phyloP scores from a whole-genome alignment of 2,797 vertebrate species.

The Centroberyx gerrardi region DNA sequence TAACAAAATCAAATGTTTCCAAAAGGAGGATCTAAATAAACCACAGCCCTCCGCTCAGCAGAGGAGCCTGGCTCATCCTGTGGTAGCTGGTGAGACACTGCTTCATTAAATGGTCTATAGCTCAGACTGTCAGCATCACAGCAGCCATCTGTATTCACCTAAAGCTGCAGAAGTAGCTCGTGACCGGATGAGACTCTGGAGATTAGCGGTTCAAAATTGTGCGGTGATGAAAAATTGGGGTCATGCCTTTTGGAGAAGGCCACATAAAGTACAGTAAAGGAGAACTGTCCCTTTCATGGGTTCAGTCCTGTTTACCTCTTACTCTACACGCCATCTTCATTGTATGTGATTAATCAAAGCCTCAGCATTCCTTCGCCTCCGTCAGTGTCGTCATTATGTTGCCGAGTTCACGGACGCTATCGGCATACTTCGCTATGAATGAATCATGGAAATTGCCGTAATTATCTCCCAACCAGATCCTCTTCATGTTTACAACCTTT shows the following conservation, averaged over 20 bases:
- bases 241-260: constrained; percentile 34
- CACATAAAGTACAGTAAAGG: constrained; percentile 4
- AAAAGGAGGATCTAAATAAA: constrained; percentile 1
- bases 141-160: constrained; percentile 32
- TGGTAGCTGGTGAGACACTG: not conserved
- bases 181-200: constrained; percentile 37
- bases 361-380: constrained; percentile 43
- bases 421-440: constrained; percentile 61
- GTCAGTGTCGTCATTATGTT: constrained; percentile 58
- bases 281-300: constrained; percentile 11
- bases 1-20: not conserved
- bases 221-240: constrained; percentile 20
- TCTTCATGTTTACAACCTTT: constrained; percentile 79
- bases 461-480: constrained; percentile 74
- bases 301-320: constrained; percentile 43
- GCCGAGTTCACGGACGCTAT: constrained; percentile 71
- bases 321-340: constrained; percentile 17
- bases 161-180: constrained; percentile 42
- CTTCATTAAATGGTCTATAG: constrained; percentile 12
- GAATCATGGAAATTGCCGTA: constrained; percentile 76
- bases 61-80: constrained; percentile 15
- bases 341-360: constrained; percentile 63
- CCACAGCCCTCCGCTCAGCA: not conserved
- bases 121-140: constrained; percentile 26
- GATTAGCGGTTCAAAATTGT: constrained; percentile 48